These are phyloP conservation scores for Aphrophora alni DNA, from an alignment of 2,888 invertebrate genomes.

Conservation along the genomic window DNA sequence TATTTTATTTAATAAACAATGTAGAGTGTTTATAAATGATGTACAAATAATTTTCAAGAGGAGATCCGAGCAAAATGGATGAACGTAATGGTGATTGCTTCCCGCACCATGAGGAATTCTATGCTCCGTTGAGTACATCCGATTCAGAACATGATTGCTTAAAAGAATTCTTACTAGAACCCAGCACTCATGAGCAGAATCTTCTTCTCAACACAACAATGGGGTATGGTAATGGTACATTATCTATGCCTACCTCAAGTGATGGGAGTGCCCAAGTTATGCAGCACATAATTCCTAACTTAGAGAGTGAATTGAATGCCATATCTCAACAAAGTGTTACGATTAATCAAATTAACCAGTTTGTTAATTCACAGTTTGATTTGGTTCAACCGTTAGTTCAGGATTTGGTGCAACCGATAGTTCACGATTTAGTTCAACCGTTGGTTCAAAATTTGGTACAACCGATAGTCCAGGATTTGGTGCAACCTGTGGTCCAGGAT, in stretches of 20 bases:
- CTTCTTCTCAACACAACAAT: not conserved
- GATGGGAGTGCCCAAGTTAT: not conserved
- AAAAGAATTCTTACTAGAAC: slow-evolving; percentile 53
- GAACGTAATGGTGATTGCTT: slow-evolving; percentile 53
- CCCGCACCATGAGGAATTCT: slow-evolving; percentile 52
- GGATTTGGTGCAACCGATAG: not conserved
- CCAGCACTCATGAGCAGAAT: slow-evolving; percentile 34
- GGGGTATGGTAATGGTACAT: not conserved
- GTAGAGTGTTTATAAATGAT: not conserved
- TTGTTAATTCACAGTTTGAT: not conserved
- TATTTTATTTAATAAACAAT: not conserved
- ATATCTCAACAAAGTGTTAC: not conserved
- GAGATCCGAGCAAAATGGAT: slow-evolving; percentile 49
- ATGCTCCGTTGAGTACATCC: slow-evolving; percentile 48
- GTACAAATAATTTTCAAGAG: slow-evolving; percentile 14
- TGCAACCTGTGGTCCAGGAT: not conserved
- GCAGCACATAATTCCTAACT: not conserved
- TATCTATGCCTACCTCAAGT: not conserved
- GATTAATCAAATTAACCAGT: not conserved
- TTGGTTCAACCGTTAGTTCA: not conserved
- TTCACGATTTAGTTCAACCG: not conserved
- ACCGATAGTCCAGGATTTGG: not conserved
- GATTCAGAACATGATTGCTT: slow-evolving; percentile 52
- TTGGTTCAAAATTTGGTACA: not conserved
- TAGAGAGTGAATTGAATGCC: not conserved